Percentiles rank a stretch among this genome's conserved stretches.
Conservation (phyloP, 2,113 vertebrate species). For the Mesocricetus auratus region DNA sequence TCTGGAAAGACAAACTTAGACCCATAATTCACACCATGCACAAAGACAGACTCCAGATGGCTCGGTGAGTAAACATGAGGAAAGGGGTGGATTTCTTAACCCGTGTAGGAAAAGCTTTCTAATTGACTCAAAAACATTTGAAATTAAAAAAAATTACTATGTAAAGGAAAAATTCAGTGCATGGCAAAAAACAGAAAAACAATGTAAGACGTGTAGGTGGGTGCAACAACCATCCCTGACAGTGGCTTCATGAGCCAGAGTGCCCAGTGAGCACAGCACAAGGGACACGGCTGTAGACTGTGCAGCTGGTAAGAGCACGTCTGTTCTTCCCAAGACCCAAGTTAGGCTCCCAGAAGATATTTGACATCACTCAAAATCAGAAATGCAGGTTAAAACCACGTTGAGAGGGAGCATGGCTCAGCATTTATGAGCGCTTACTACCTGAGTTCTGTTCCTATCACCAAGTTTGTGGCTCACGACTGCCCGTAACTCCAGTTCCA, state of each 20-base stretch:
- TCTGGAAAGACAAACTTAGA: neutral
- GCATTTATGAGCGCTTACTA: neutral
- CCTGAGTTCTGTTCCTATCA: neutral
- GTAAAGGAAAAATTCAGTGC: neutral
- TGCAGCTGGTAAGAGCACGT: neutral
- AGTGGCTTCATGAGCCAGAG: neutral
- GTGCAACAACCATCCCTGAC: neutral
- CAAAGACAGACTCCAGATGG: neutral
- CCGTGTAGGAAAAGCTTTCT: neutral
- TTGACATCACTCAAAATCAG: neutral
- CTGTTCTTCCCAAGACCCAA: neutral
- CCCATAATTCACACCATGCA: neutral
- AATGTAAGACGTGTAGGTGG: neutral
- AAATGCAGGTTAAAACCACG: too few relatives aligned
- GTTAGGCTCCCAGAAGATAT: neutral
- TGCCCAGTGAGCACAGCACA: neutral
- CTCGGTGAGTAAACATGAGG: neutral
- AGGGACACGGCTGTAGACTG: neutral
- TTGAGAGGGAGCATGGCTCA: neutral
- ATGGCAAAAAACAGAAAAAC: neutral
- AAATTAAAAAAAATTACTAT: neutral
- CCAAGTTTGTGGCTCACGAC: neutral
- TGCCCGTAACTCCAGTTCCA: neutral
- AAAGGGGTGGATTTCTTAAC: neutral
- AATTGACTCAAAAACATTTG: neutral